A percentile compares a stretch with the other conserved stretches of the same genome.
Evolutionary conservation across 1,140 invertebrate species (phyloP).

Genomic region (Bombyx mori): DNA sequence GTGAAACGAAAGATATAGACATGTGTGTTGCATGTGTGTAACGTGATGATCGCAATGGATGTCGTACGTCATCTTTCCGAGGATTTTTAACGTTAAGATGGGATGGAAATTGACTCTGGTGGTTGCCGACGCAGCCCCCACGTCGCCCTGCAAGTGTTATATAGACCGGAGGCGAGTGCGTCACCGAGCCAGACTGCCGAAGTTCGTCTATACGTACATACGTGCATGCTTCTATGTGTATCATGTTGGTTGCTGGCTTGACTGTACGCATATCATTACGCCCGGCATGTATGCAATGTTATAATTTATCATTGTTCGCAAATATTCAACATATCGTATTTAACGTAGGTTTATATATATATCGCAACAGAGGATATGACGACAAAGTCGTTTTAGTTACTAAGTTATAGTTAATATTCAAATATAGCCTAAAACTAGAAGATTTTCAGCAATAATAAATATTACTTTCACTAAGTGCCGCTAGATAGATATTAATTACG

Average conservation of each 20-base stretch:
- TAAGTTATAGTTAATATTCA: constrained; percentile 14
- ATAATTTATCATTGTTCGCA: constrained; percentile 24
- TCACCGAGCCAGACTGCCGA: constrained; percentile 22
- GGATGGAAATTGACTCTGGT: constrained; percentile 64
- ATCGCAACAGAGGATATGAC: constrained; percentile 18
- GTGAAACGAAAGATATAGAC: constrained; percentile 54
- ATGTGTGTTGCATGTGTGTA: constrained; percentile 69
- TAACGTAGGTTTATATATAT: constrained; percentile 28
- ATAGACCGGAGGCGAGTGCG: constrained; percentile 35
- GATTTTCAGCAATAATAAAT: neutral
- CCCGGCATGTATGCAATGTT: constrained; percentile 46
- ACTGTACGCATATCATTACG: constrained; percentile 31
- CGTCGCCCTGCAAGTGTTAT: constrained; percentile 58
- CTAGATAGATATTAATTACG: too few species aligned
- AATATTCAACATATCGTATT: constrained; percentile 62
- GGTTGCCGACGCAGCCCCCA: constrained; percentile 35
- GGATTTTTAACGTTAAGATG: constrained; percentile 62
- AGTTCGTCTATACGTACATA: constrained; percentile 17
- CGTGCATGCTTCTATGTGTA: constrained; percentile 42
- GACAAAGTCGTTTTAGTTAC: constrained; percentile 50
- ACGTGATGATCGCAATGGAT: constrained; percentile 52
- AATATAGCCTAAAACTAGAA: constrained; percentile 1
- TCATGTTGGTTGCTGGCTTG: constrained; percentile 28
- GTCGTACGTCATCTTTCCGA: constrained; percentile 66
- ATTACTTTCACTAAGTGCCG: too few species aligned